phyloP scores from a whole-genome alignment of 2,797 vertebrate species.

The Peromyscus nudipes region DNA sequence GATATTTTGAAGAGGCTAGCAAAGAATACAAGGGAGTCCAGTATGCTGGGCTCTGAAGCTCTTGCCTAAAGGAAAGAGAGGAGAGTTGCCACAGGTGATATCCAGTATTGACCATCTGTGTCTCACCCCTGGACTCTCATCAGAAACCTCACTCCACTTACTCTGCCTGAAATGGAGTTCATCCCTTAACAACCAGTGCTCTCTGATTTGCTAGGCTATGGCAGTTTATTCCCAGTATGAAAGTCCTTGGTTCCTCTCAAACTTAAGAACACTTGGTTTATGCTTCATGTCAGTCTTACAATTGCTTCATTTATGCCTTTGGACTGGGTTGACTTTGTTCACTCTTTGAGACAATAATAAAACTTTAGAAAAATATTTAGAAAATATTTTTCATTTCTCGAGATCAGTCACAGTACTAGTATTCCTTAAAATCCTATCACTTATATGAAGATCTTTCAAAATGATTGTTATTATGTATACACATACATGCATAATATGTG shows the following conservation, averaged over 20 bases:
- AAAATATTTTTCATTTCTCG: not conserved
- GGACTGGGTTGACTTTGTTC: not conserved
- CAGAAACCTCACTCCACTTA: not conserved
- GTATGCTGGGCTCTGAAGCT: not conserved
- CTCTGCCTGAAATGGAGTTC: not conserved
- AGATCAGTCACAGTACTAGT: not conserved
- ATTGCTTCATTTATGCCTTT: not conserved
- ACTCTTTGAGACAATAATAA: not conserved
- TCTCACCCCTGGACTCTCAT: not conserved
- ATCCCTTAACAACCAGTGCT: not conserved
- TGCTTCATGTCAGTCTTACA: not conserved
- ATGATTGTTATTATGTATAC: not conserved
- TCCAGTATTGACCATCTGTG: not conserved
- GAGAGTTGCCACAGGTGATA: not conserved
- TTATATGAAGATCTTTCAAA: not conserved
- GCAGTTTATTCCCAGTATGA: not conserved
- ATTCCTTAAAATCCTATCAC: not conserved
- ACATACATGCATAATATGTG: not conserved
- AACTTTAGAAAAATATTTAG: no score
- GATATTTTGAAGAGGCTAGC: not conserved
- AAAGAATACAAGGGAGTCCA: not conserved
- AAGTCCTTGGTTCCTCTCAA: not conserved
- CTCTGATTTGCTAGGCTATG: not conserved
- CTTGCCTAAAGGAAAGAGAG: not conserved
- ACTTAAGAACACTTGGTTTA: not conserved